These are phyloP conservation scores for Spialia ferax DNA, from an alignment of 2,888 invertebrate species.

Conservation along the genomic window DNA sequence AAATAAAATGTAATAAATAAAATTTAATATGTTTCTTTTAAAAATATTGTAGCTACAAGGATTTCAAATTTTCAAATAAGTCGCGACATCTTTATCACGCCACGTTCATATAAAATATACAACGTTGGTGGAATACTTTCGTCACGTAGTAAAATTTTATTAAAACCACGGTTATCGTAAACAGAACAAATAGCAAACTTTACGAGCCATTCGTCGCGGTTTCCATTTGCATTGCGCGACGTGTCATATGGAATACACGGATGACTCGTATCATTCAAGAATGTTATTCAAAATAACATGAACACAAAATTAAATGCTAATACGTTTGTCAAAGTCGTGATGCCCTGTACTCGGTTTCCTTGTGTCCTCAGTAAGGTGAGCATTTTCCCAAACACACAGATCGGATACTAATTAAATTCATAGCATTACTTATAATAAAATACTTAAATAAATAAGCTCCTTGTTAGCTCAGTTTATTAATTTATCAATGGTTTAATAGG, in stretches of 20 bases:
- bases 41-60: too few relatives aligned
- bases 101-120: conserved; percentile 31
- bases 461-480: too few relatives aligned
- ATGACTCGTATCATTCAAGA: conserved; percentile 11
- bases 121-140: conserved; percentile 61
- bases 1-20: too few relatives aligned
- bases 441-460: too few relatives aligned
- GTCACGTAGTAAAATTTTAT: conserved; percentile 70
- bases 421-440: too few relatives aligned
- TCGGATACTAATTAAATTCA: too few relatives aligned
- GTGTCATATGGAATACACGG: conserved; percentile 53
- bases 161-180: conserved; percentile 82
- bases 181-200: conserved; percentile 81
- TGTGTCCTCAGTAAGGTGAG: too few relatives aligned
- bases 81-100: conserved; percentile 9
- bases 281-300: not conserved
- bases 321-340: not conserved
- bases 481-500: too few relatives aligned
- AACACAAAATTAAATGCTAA: not conserved
- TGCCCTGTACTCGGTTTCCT: too few relatives aligned
- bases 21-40: too few relatives aligned
- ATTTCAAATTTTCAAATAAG: not conserved
- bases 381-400: too few relatives aligned
- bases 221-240: conserved; percentile 79
- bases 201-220: conserved; percentile 76